Evolutionary conservation across 2,888 invertebrate species (phyloP), one percentile per base, ranked within the genome.

Genomic region (Oligia strigilis): DNA sequence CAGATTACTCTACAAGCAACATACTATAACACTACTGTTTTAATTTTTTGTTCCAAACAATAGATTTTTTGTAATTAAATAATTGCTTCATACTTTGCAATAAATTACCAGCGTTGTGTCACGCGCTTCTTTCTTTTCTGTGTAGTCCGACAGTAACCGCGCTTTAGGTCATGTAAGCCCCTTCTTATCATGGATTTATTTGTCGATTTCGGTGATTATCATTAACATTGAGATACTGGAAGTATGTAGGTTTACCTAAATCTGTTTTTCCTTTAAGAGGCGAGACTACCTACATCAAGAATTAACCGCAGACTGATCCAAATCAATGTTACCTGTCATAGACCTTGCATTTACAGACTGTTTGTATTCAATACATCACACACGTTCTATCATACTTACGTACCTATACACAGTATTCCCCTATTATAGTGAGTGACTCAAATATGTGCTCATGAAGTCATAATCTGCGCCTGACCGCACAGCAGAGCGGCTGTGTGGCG

Each of bases 281-380:
- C 4, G n/a, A 60, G n/a, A n/a, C n/a, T 29, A 29, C 29, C 52
- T 40, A 71, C 5, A 43, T 72, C 40, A 29, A 58, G 43, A 49
- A 67, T 14, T 62, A 43, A 40, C 19, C n/a, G 4, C 23, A 36
- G 36, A 43, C 14, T n/a, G 40, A 29, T 65, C 19, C 19, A 65
- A 77, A 84, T 77, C 71, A 60, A 84, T 82, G 74, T 80, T 76
- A 79, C 70, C 75, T 82, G 64, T 74, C 29, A 40, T 1, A 49
- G 60, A 75, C 82, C 86, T 82, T 74, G 76, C 52, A 36, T 65
- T 72, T 29, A 64, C n/a, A 23, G 49, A 69, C 36, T 75, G n/a
- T 70, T 69, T 64, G 29, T 75, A 79, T 79, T 82, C 82, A 78
- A 60, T 62, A 66, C 36, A 55, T 40, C 6, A 46, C 46, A 19